Percentiles rank a stretch among this genome's conserved stretches.
Evolutionary conservation across 1,140 invertebrate genomes (phyloP).

Genomic region (Oppia nitens): DNA sequence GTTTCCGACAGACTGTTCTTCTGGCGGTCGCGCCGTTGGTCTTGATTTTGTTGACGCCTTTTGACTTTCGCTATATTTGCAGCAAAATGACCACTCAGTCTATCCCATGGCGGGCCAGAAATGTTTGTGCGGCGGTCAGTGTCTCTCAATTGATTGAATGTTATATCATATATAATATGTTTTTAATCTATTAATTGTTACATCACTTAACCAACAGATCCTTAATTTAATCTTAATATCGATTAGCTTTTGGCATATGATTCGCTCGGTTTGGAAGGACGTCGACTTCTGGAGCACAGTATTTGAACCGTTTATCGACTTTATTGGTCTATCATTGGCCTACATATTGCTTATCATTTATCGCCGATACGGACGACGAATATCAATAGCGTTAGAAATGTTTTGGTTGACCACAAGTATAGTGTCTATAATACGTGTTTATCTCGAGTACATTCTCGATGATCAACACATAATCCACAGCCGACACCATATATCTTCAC

Average conservation of each 20-base stretch:
- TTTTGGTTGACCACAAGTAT: not conserved
- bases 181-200: not conserved
- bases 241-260: not conserved
- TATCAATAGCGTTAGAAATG: not conserved
- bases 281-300: not conserved
- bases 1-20: not conserved
- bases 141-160: not conserved
- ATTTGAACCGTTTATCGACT: not conserved
- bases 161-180: not conserved
- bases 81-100: not conserved
- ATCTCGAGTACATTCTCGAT: not conserved
- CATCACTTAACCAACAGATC: not conserved
- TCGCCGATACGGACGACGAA: not conserved
- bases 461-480: too few species aligned
- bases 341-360: not conserved
- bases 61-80: not conserved
- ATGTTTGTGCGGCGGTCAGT: not conserved
- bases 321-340: not conserved
- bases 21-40: not conserved
- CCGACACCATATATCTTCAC: not conserved
- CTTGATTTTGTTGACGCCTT: not conserved
- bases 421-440: not conserved
- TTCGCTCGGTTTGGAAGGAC: not conserved
- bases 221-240: not conserved
- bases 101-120: not conserved